Evolutionary conservation across 2,888 invertebrate genomes (phyloP), one percentile per base, ranked within the genome.

Genomic region (Nomada fucata): DNA sequence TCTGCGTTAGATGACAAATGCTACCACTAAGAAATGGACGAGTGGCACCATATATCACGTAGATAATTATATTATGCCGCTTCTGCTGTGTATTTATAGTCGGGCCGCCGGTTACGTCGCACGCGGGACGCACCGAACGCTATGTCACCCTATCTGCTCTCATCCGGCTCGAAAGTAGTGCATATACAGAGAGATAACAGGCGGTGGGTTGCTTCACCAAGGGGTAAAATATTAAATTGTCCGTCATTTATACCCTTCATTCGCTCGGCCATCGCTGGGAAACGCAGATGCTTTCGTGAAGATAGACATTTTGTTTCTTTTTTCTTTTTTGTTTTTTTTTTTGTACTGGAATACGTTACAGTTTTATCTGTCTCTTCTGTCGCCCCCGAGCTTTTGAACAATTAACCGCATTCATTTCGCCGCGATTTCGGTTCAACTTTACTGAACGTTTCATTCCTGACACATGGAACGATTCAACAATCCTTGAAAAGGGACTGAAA

Each of bases 1-100:
- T 83, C 87, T 65, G 76, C 72, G 72, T 83, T 80, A 76, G 72
- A 91, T 91, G 91, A 91, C 90, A 88, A 91, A 91, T 90, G 90
- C 88, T 82, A 79, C 79, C 78, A 86, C 82, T 83, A 89, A 86
- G 89, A 88, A 91, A 88, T 85, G 86, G 86, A 84, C 87, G 89
- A 89, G 88, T 86, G 87, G 83, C 80, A 76, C 84, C 89, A 90
- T 93, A 92, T 88, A 92, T 93, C 93, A 93, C 88, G 84, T 85
- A 89, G 92, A 92, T 93, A 93, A 93, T 93, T 93, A 93, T 92
- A 92, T 93, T 93, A 93, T 86, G 87, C 77, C 82, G 85, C 84
- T 88, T 86, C 86, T 84, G 80, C 77, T 82, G 83, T 76, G 75
- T 90, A 91, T 90, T 90, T 91, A 91, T 91, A 89, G 90, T 70